Evolutionary conservation across 2,888 invertebrate genomes (phyloP), one percentile per base, ranked within the genome.

Genomic region (Thereva nobilitata): DNA sequence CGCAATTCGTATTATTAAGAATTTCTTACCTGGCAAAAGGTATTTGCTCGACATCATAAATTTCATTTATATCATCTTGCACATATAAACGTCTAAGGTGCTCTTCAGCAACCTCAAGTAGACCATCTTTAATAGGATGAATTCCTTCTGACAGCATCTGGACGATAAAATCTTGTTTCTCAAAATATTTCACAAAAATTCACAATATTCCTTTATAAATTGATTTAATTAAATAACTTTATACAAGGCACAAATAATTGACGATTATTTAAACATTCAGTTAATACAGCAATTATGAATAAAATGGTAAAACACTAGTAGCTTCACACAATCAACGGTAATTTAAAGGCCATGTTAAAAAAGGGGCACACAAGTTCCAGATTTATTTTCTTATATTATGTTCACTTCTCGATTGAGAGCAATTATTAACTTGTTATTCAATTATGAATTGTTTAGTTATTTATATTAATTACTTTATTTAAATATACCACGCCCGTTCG

Each of bases 21-120:
- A 34, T 8, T 55, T 52, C 84, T 83, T 84, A 91, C 91, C 91
- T 91, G 85, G 91, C 91, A 84, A 91, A 91, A 77, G 91, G 91
- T 76, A 89, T 89, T 82, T 90, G 89, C 82, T 91, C 91, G 76
- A 91, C 89, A 81, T 89, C 87, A 82, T 91, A 91, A 72, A 89
- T 86, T 75, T 89, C 87, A 74, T 88, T 86, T 81, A 91, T 90
- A 75, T 89, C 87, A 78, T 89, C 87, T 78, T 86, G 85, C 75
- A 88, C 87, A 80, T 90, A 86, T 78, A 91, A 83, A 79, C 84
- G 85, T 75, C 86, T 84, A 75, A 89, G 83, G 76, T 85, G 83
- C 75, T 88, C 88, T 79, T 88, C 86, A 67, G 87, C 85, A 76
- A 90, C 83, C 82, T 87, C 87, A 80, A 91, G 82, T 75, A 91